Percentiles rank a stretch among this genome's conserved stretches.
Evolutionary conservation across 2,797 vertebrate species (phyloP).

Genomic region (Hyperoplus immaculatus): DNA sequence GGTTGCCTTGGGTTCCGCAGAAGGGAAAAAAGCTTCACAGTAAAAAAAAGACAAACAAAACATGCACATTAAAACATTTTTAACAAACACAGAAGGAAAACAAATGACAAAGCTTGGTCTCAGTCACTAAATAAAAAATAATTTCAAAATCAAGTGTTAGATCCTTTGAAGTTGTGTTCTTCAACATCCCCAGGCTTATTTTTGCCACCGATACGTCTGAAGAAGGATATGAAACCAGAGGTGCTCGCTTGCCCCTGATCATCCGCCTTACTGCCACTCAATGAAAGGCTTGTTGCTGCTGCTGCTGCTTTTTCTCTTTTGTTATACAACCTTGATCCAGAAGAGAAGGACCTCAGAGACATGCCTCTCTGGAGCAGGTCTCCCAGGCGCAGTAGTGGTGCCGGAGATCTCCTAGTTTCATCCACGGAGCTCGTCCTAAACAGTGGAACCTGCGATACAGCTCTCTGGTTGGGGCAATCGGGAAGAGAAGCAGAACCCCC

Average conservation of each 20-base stretch:
- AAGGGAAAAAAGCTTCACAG: slow-evolving; percentile 40
- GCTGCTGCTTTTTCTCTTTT: slow-evolving; percentile 24
- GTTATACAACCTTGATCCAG: slow-evolving; percentile 35
- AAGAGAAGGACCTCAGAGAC: slow-evolving; percentile 64
- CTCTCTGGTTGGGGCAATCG: slow-evolving; percentile 46
- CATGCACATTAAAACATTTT: background rate
- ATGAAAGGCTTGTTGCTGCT: background rate
- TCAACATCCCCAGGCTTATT: slow-evolving; percentile 66
- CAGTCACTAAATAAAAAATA: slow-evolving; percentile 13
- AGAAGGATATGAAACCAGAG: slow-evolving; percentile 81
- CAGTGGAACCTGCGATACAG: slow-evolving; percentile 23
- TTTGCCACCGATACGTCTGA: slow-evolving; percentile 80
- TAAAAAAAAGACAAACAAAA: slow-evolving; percentile 13
- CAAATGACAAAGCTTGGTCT: slow-evolving; percentile 28
- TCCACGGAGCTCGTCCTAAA: slow-evolving; percentile 72
- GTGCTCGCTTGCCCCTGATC: slow-evolving; percentile 45
- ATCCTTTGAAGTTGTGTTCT: slow-evolving; percentile 46
- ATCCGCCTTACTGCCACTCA: background rate
- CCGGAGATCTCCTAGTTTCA: slow-evolving; percentile 51
- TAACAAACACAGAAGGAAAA: slow-evolving; percentile 30
- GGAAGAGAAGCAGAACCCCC: slow-evolving; percentile 55
- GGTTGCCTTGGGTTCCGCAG: slow-evolving; percentile 68
- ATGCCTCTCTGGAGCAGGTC: slow-evolving; percentile 74
- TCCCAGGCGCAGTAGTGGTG: slow-evolving; percentile 65
- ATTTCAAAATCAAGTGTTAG: slow-evolving; percentile 37